phyloP scores from a whole-genome alignment of 2,888 invertebrate species.

The Aleiodes leptofemur region DNA sequence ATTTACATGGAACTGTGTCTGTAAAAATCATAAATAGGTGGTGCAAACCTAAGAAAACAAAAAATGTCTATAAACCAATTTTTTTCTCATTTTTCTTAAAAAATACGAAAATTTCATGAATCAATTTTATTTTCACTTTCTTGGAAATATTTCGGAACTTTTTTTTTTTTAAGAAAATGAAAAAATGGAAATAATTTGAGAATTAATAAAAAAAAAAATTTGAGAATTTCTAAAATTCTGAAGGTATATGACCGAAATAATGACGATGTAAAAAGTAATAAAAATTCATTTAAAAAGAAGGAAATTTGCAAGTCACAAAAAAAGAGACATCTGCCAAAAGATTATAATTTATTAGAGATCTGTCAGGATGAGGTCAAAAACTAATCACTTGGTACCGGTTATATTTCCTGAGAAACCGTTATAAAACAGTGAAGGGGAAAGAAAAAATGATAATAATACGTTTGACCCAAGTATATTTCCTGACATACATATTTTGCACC shows the following conservation, averaged over 20 bases:
- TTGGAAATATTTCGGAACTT: too few species aligned
- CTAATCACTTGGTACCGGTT: slow-evolving; percentile 1
- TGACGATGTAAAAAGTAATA: not conserved
- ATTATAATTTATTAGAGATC: slow-evolving; percentile 13
- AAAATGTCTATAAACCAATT: too few species aligned
- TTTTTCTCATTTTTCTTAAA: too few species aligned
- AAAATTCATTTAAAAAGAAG: not conserved
- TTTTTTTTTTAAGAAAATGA: too few species aligned
- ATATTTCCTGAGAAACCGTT: slow-evolving; percentile 12
- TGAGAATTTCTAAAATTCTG: too few species aligned
- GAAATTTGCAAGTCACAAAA: slow-evolving; percentile 13
- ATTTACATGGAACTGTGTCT: slow-evolving; percentile 34
- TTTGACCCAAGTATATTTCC: not conserved
- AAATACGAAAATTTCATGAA: too few species aligned
- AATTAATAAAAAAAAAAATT: too few species aligned
- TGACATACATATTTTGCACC: not conserved
- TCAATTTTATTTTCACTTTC: too few species aligned
- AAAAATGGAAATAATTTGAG: too few species aligned
- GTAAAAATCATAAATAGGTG: slow-evolving; percentile 31
- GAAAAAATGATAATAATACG: not conserved
- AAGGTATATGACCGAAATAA: too few species aligned
- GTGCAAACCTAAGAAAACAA: too few species aligned
- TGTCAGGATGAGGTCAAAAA: slow-evolving; percentile 20
- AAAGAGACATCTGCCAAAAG: not conserved
- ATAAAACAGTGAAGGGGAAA: not conserved